Conservation (phyloP, 2,797 vertebrate genomes). For the Megalops cyprinoides region DNA sequence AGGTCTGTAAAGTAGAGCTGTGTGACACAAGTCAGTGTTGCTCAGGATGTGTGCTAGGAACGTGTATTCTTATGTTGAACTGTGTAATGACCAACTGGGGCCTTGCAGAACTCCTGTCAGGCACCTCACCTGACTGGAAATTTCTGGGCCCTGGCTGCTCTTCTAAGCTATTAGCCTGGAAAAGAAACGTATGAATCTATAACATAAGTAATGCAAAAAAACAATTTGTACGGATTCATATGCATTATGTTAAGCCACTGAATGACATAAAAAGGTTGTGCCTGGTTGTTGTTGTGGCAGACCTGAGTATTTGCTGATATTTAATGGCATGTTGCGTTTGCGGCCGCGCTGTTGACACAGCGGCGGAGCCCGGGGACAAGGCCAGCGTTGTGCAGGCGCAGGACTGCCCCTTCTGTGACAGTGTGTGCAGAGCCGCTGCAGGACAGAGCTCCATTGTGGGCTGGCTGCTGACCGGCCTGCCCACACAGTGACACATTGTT, state of each 20-base stretch:
- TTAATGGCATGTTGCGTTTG: slow-evolving; percentile 41
- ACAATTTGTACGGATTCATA: no score
- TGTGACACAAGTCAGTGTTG: neutral
- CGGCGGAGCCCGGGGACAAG: slow-evolving; percentile 47
- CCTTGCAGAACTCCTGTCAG: neutral
- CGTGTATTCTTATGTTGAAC: neutral
- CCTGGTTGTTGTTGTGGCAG: neutral
- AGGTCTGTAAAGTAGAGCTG: neutral
- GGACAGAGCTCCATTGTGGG: slow-evolving; percentile 57
- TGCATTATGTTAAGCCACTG: no score
- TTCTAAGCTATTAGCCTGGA: no score
- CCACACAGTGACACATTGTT: slow-evolving; percentile 61
- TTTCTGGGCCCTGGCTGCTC: no score
- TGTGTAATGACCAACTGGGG: neutral
- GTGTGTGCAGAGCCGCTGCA: slow-evolving; percentile 46
- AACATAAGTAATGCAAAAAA: no score
- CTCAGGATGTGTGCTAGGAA: neutral
- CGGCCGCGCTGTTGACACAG: slow-evolving; percentile 45
- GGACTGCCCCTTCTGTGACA: slow-evolving; percentile 7
- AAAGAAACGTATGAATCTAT: no score
- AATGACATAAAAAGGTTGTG: no score
- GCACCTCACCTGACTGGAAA: neutral
- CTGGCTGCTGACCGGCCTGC: slow-evolving; percentile 54
- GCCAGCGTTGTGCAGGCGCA: slow-evolving; percentile 46
- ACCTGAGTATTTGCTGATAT: neutral